Percentiles rank a stretch among this genome's conserved stretches.
Conservation (phyloP, 2,888 invertebrate genomes). For the Priocnemis perturbator region DNA sequence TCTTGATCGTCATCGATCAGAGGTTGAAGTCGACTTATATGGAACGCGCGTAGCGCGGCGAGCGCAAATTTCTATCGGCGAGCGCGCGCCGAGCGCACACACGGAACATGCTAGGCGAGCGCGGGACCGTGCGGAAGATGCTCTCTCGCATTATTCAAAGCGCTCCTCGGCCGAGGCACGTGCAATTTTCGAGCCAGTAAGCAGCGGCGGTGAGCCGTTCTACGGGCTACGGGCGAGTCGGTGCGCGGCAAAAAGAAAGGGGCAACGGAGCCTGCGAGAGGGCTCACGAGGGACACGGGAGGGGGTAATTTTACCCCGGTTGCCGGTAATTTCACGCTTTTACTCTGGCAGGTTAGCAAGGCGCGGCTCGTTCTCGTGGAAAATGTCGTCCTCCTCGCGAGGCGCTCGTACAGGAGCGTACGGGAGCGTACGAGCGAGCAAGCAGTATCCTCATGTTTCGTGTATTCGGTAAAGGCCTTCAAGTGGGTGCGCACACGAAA, state of each 20-base stretch:
- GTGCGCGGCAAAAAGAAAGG: conserved; percentile 5
- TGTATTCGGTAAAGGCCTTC: conserved; percentile 40
- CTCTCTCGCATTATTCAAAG: conserved; percentile 53
- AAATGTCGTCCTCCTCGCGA: conserved; percentile 61
- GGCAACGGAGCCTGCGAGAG: conserved; percentile 9
- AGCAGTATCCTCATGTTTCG: conserved; percentile 16
- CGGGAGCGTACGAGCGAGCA: not conserved
- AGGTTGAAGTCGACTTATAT: too few relatives aligned
- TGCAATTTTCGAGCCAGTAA: conserved; percentile 60
- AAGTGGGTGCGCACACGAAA: conserved; percentile 54
- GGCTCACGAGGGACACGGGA: conserved; percentile 17
- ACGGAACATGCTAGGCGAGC: too few relatives aligned
- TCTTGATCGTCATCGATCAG: too few relatives aligned
- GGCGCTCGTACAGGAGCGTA: not conserved
- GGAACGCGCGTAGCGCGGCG: too few relatives aligned
- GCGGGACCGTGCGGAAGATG: too few relatives aligned
- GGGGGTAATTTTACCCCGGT: conserved; percentile 57
- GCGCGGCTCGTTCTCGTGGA: conserved; percentile 61
- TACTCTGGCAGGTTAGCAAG: conserved; percentile 62
- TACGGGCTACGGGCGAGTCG: conserved; percentile 9
- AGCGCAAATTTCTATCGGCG: too few relatives aligned
- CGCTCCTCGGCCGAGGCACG: conserved; percentile 53
- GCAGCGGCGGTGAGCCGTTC: conserved; percentile 15
- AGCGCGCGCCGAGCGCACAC: too few relatives aligned
- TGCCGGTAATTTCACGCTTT: conserved; percentile 70